Evolutionary conservation across 1,140 invertebrate genomes (phyloP), one percentile per base, ranked within the genome.

Genomic region (Paraescarpia echinospica): DNA sequence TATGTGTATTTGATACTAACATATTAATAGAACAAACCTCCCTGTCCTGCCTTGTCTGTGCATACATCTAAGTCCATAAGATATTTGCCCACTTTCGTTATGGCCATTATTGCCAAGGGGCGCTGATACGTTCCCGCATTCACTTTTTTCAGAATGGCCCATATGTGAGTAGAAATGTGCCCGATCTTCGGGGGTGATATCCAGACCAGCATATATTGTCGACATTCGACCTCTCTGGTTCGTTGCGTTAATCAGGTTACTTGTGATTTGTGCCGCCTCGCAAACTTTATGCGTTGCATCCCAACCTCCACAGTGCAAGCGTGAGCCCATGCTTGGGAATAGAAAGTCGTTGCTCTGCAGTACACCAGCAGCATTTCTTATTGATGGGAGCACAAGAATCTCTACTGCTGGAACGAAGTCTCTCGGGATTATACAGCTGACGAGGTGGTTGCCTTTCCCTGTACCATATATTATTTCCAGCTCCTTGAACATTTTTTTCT

Each of bases 361-460:
- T 34, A 90, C 90, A 90, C 90, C 90, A 35, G 90, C 90, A 35
- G 9, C 90, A 14, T 90, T 90, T 35, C 90, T 18, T 12, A 90
- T 90, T 33, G n/a, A n/a, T 41, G 35, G 27, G 2, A 18, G 34
- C 27, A 90, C 27, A 31, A 41, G 34, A 27, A 77, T 12, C 59
- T 77, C 59, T 77, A 77, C 27, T 77, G 59, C 35, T 91, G 91
- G 89, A 33, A 90, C 48, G 35, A 34, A 91, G 31, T 91, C 91
- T 48, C 34, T 48, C 31, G 91, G 91, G 8, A 91, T 27, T 34
- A 91, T 48, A 33, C 35, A 41, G 41, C 34, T 41, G 34, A 91
- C 34, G 14, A 91, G 91, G 48, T 91, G 91, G 35, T 91, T 91
- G 18, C 91, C 91, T 91, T 91, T 91, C 91, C 48, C 35, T 2